Evolutionary conservation across 2,113 vertebrate species (phyloP), one percentile per base, ranked within the genome.

Genomic region (Sitta europaea): DNA sequence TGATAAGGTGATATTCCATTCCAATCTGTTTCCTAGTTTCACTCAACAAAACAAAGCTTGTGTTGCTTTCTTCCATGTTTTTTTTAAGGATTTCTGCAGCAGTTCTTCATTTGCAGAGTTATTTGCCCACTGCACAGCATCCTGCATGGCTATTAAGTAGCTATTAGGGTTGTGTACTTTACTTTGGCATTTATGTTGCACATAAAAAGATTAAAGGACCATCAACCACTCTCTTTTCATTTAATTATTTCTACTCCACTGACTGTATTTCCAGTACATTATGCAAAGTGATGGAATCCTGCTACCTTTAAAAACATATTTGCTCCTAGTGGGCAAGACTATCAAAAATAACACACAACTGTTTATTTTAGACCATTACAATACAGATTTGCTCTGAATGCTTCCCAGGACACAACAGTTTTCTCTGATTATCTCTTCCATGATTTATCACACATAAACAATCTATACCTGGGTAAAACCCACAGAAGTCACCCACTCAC

Each of bases 21-120:
- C 28, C 57, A 33, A 53, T 31, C 62, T 62, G 35, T 51, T 92
- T 42, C 73, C 36, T 12, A 72, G 8, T 48, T 84, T 75, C 50
- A 74, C 25, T 27, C 55, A n/a, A 23, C 40, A n/a, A n/a, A n/a
- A n/a, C 83, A 71, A 68, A 84, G 33, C n/a, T 82, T 55, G 53
- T 11, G 33, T 35, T 0, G 0, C 47, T 48, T 28, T 45, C 19
- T 63, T 48, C 13, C 5, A 3, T 1, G 3, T 3, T 9, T 55
- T 66, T 48, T 71, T 9, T 2, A 3, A 53, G 54, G 31, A 50
- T 35, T 94, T 71, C 36, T 75, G 38, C 57, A 27, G 24, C 51
- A 63, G 35, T 31, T 81, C 55, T 42, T 84, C 8, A 35, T 67
- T 68, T 67, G 42, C 57, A 85, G 73, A 79, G 25, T 78, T 75